phyloP scores from a whole-genome alignment of 2,797 vertebrate species.

The Sciaenops ocellatus region DNA sequence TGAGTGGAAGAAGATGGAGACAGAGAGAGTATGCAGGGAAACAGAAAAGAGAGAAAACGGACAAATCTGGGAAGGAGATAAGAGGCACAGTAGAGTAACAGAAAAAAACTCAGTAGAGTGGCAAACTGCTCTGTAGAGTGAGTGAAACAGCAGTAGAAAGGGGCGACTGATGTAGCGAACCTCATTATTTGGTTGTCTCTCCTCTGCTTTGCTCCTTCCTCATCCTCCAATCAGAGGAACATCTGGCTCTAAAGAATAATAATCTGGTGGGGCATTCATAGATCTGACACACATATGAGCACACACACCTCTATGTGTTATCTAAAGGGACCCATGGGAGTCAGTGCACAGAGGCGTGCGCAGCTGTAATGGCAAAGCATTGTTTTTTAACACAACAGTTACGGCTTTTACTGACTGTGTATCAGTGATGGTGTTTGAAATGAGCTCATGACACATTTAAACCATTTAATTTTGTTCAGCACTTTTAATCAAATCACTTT shows the following conservation, averaged over 20 bases:
- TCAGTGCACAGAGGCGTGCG: neutral
- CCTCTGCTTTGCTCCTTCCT: conserved; percentile 60
- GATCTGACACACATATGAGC: conserved; percentile 64
- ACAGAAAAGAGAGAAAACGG: conserved; percentile 52
- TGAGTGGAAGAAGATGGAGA: conserved; percentile 50
- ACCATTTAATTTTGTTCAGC: neutral
- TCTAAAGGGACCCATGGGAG: conserved; percentile 60
- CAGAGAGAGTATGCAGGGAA: conserved; percentile 32
- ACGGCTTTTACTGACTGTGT: conserved; percentile 44
- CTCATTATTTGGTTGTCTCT: conserved; percentile 65
- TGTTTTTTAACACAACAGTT: conserved; percentile 15
- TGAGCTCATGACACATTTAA: neutral
- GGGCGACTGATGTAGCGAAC: conserved; percentile 47
- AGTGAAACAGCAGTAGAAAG: conserved; percentile 45
- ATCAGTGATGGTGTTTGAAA: conserved; percentile 26
- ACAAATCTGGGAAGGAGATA: conserved; percentile 66
- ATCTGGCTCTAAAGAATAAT: conserved; percentile 80
- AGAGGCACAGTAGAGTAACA: conserved; percentile 44
- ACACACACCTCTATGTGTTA: conserved; percentile 51
- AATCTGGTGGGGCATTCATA: conserved; percentile 70
- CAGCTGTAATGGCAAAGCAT: conserved; percentile 55
- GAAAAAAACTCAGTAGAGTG: conserved; percentile 42
- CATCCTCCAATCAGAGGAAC: conserved; percentile 78
- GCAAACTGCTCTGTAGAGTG: conserved; percentile 37
- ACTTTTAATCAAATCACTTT: neutral